These are phyloP conservation scores for Menidia beryllina DNA, from an alignment of 2,113 vertebrate genomes.

Conservation along the genomic window DNA sequence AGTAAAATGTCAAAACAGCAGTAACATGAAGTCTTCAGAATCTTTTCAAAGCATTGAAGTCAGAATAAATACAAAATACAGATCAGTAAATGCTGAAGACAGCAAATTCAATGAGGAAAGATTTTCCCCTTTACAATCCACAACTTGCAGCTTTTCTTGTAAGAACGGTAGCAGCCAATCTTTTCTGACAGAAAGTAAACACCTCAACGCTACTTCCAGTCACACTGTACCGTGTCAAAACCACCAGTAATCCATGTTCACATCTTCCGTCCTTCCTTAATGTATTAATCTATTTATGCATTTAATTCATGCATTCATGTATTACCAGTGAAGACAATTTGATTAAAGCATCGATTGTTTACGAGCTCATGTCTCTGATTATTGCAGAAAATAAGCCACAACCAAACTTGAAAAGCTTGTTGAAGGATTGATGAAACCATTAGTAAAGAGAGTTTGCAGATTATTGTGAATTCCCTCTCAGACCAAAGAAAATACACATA, in stretches of 20 bases:
- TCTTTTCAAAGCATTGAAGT: neutral
- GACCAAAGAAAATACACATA: too few relatives aligned
- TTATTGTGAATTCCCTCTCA: too few relatives aligned
- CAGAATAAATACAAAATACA: neutral
- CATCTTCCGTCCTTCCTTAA: too few relatives aligned
- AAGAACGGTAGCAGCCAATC: constrained; percentile 1
- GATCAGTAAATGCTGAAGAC: neutral
- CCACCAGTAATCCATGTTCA: constrained; percentile 2
- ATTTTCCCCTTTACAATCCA: neutral
- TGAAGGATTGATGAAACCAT: too few relatives aligned
- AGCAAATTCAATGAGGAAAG: neutral
- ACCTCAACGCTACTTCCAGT: constrained; percentile 11
- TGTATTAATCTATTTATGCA: constrained; percentile 17
- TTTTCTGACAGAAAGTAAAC: neutral
- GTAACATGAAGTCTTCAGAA: neutral
- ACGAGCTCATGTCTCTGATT: too few relatives aligned
- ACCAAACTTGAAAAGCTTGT: too few relatives aligned
- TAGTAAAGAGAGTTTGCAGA: too few relatives aligned
- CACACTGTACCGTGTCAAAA: constrained; percentile 37
- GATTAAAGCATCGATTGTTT: too few relatives aligned
- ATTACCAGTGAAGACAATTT: too few relatives aligned
- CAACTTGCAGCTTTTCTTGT: neutral
- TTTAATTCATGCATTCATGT: constrained; percentile 33
- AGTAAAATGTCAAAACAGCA: neutral
- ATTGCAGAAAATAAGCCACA: too few relatives aligned